phyloP scores from a whole-genome alignment of 2,113 vertebrate genomes.

The Tupaia chinensis region DNA sequence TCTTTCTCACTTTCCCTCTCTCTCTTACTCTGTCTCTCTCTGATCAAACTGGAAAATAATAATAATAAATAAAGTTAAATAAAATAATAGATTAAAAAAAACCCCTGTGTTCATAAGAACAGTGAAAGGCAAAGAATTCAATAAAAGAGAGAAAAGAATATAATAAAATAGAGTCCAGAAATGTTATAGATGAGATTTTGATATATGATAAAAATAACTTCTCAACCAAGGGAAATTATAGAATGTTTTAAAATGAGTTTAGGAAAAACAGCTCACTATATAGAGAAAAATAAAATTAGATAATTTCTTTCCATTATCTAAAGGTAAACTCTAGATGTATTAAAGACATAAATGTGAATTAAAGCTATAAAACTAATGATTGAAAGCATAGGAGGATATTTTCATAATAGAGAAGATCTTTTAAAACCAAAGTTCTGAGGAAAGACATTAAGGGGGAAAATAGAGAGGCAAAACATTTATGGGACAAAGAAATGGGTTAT shows the following conservation, averaged over 20 bases:
- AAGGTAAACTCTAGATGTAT: background rate
- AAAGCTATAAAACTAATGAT: background rate
- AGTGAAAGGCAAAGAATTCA: background rate
- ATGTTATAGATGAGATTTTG: background rate
- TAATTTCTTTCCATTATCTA: background rate
- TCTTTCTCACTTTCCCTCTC: too few species aligned
- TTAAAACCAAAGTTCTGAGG: background rate
- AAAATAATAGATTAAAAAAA: too few species aligned
- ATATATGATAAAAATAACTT: background rate
- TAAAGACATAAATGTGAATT: background rate
- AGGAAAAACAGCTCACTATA: background rate
- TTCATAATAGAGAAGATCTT: background rate
- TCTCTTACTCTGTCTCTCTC: too few species aligned
- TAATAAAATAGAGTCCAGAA: background rate
- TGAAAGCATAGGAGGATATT: background rate
- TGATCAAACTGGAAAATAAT: too few species aligned
- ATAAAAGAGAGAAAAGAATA: background rate
- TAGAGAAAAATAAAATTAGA: background rate
- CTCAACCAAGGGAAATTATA: background rate
- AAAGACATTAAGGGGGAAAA: too few species aligned
- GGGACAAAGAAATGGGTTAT: too few species aligned
- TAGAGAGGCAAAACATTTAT: too few species aligned
- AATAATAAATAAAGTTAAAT: too few species aligned
- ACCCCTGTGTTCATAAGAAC: background rate
- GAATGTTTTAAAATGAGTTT: constrained; percentile 15